Percentiles rank a stretch among this genome's conserved stretches.
Evolutionary conservation across 2,113 vertebrate genomes (phyloP).

Genomic region (Clarias gariepinus): DNA sequence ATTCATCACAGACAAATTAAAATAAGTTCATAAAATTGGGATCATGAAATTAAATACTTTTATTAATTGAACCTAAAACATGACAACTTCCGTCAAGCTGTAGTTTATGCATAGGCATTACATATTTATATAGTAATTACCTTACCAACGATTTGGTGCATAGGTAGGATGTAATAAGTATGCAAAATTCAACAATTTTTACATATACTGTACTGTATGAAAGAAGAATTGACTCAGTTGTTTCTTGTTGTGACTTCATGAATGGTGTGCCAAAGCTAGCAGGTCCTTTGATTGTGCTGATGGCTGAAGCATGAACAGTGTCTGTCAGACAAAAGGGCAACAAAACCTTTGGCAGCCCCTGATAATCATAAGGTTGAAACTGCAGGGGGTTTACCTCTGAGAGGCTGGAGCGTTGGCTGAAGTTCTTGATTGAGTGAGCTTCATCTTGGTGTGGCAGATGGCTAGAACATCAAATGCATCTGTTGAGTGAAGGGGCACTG

Average conservation of each 20-base stretch:
- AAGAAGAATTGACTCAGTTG: not conserved
- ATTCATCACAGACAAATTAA: not conserved
- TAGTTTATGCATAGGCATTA: not conserved
- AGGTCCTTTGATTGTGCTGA: slow-evolving; percentile 12
- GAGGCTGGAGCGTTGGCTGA: not conserved
- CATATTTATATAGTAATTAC: not conserved
- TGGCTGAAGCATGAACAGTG: not conserved
- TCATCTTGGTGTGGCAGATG: not conserved
- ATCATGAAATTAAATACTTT: not conserved
- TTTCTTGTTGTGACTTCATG: not conserved
- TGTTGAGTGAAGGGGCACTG: not conserved
- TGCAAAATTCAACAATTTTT: not conserved
- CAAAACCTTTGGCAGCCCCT: not conserved
- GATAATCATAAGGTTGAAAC: not conserved
- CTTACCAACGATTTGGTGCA: not conserved
- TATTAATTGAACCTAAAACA: not conserved
- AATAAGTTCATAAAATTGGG: not conserved
- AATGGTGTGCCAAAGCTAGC: not conserved
- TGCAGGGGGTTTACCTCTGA: not conserved
- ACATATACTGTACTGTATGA: not conserved
- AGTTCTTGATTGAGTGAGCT: not conserved
- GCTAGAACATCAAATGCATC: slow-evolving; percentile 20
- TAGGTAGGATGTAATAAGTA: not conserved
- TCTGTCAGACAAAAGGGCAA: slow-evolving; percentile 14
- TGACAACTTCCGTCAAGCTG: not conserved